Base-by-base conservation (phyloP, 2,797 vertebrate genomes). In the Acanthornis magna region DNA sequence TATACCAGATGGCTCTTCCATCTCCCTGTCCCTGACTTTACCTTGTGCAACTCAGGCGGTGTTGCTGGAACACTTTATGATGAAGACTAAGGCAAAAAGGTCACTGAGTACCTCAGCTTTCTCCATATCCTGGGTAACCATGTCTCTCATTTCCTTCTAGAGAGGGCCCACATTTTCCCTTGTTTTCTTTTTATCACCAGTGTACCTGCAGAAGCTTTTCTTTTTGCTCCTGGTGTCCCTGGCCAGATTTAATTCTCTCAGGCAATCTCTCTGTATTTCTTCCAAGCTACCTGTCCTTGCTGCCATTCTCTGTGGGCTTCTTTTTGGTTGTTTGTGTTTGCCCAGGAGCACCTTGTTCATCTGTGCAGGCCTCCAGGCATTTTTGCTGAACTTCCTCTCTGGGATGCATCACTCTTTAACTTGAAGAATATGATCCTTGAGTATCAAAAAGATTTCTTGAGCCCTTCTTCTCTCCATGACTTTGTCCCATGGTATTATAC, bases 51-150 rank as follows among this genome's bases (percentile, higher is more conserved):
- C 29, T 77, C 9, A 13, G 38, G 14, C 4, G 4, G 6, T 40
- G 51, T 47, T 57, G 26, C n/a, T 42, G 40, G 53, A 47, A 19
- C 22, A 8, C 47, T 66, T 84, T 66, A 32, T 18, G 12, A 17
- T 65, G 30, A 53, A 72, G 38, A 27, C 38, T 53, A 29, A 30
- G 45, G 21, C n/a, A 32, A 27, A 53, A 60, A 60, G 16, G 6
- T 84, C 26, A 17, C 13, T 7, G 58, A 60, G 26, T 77, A 53
- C 21, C 17, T 65, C 0, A 32, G 18, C 43, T 71, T 45, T 60
- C 38, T 66, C 30, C 16, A 60, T 54, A 47, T 32, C 30, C 9
- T 1, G 1, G 1, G 0, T 47, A 66, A 27, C 22, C 13, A 18
- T 10, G 13, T 32, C 10, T 53, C 25, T 72, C 16, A 27, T 53